Conservation (phyloP, 1,140 invertebrate genomes). For the Macrostomum lignano region DNA sequence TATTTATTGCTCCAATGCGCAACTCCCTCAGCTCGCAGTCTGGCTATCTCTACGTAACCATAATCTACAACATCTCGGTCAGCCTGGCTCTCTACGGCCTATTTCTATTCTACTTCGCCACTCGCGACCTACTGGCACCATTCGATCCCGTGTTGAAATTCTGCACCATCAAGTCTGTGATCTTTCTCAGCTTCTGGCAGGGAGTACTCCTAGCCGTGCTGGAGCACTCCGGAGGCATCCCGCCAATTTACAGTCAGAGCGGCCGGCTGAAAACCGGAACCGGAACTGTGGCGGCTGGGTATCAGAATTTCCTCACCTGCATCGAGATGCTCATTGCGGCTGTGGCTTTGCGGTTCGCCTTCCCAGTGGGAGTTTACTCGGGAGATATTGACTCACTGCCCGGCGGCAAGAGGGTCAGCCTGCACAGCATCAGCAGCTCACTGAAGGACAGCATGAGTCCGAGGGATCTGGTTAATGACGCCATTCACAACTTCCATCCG, state of each 20-base stretch:
- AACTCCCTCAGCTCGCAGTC: too few relatives aligned
- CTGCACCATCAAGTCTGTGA: conserved; percentile 92
- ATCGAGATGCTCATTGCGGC: conserved; percentile 96
- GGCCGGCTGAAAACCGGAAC: conserved; percentile 39
- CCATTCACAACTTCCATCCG: conserved; percentile 93
- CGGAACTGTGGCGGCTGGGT: conserved; percentile 90
- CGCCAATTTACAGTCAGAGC: too few relatives aligned
- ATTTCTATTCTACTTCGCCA: conserved; percentile 91
- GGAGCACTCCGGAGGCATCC: conserved; percentile 73
- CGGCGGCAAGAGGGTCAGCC: conserved; percentile 32
- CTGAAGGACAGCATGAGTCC: conserved; percentile 97
- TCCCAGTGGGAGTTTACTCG: conserved; percentile 44
- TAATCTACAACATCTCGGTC: conserved; percentile 92
- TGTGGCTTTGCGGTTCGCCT: conserved; percentile 75
- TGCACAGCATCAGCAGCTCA: conserved; percentile 86
- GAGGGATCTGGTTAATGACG: conserved; percentile 38
- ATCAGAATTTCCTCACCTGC: conserved; percentile 96
- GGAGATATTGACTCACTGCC: too few relatives aligned
- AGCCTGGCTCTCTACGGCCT: conserved; percentile 80
- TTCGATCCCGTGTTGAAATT: conserved; percentile 96
- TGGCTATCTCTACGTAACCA: conserved; percentile 87
- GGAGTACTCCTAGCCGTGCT: conserved; percentile 85
- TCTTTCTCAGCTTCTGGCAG: conserved; percentile 99
- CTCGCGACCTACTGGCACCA: conserved; percentile 66
- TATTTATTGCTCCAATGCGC: too few relatives aligned